These are phyloP conservation scores for Stigmatopora nigra DNA, from an alignment of 2,113 vertebrate genomes.

Conservation along the genomic window DNA sequence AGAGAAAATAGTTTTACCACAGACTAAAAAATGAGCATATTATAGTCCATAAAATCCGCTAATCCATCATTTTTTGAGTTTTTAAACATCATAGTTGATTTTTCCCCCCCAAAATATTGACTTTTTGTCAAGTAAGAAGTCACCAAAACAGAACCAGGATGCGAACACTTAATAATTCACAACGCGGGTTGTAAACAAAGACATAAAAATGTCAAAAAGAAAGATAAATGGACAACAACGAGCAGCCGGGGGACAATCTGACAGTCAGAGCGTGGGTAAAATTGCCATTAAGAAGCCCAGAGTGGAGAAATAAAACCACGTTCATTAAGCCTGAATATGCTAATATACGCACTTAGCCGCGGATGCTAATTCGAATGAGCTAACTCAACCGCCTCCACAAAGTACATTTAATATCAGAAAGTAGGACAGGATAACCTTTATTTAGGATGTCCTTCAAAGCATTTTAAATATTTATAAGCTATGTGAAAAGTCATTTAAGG, in stretches of 20 bases:
- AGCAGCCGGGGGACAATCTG: constrained; percentile 53
- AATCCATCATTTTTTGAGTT: too few relatives aligned
- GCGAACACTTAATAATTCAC: constrained; percentile 37
- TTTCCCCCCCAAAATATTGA: too few relatives aligned
- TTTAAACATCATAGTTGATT: too few relatives aligned
- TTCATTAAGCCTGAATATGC: constrained; percentile 51
- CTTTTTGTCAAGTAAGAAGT: background rate
- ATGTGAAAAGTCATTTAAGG: background rate
- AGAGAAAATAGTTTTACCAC: too few relatives aligned
- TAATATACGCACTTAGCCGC: constrained; percentile 42
- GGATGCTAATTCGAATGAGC: constrained; percentile 23
- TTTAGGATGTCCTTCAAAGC: background rate
- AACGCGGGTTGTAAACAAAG: constrained; percentile 55
- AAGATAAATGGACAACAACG: constrained; percentile 44
- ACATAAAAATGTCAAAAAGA: constrained; percentile 57
- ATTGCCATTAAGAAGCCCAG: constrained; percentile 58
- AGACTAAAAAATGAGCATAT: too few relatives aligned
- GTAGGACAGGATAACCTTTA: background rate
- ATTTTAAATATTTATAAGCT: background rate
- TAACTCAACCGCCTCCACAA: background rate
- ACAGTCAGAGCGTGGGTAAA: constrained; percentile 57
- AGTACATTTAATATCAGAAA: background rate
- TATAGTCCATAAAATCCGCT: too few relatives aligned
- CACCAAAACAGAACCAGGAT: constrained; percentile 27
- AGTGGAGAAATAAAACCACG: constrained; percentile 49